Conservation (phyloP, 2,888 invertebrate genomes). For the Anthophora plumipes region DNA sequence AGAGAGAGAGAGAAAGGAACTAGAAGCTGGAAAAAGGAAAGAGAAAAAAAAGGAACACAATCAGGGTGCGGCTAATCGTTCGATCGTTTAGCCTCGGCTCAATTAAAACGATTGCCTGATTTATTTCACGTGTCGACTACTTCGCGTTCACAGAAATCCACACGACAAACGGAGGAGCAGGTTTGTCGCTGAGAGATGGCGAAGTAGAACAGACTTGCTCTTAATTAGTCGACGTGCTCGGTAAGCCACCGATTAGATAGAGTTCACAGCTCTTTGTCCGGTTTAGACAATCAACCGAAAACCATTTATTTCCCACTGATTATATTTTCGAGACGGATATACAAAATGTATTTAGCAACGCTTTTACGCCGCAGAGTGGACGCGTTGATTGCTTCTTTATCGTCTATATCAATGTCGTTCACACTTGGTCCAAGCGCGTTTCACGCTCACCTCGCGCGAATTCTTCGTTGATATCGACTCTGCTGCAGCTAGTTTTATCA, state of each 20-base stretch:
- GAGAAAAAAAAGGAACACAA: neutral
- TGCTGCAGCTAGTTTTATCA: conserved; percentile 17
- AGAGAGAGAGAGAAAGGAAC: no score
- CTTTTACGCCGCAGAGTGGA: conserved; percentile 42
- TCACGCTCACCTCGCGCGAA: conserved; percentile 15
- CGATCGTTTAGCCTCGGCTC: conserved; percentile 18
- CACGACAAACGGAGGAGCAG: neutral
- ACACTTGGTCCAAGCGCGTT: conserved; percentile 17
- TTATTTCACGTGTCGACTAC: conserved; percentile 34
- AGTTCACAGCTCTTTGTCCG: conserved; percentile 49
- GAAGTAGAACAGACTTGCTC: neutral
- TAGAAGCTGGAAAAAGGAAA: no score
- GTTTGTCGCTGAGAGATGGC: neutral
- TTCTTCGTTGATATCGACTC: neutral
- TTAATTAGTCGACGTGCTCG: conserved; percentile 41
- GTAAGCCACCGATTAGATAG: conserved; percentile 5
- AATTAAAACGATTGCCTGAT: conserved; percentile 52
- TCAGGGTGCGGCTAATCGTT: conserved; percentile 37
- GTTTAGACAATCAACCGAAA: conserved; percentile 47
- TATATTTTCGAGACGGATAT: conserved; percentile 42
- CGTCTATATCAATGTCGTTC: conserved; percentile 45
- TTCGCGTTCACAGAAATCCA: conserved; percentile 5
- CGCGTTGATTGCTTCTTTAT: conserved; percentile 42
- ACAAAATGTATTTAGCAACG: conserved; percentile 34
- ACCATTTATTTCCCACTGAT: conserved; percentile 41